Percentiles rank a stretch among this genome's conserved stretches.
Evolutionary conservation across 1,140 invertebrate species (phyloP).

Genomic region (Diorhabda carinulata): DNA sequence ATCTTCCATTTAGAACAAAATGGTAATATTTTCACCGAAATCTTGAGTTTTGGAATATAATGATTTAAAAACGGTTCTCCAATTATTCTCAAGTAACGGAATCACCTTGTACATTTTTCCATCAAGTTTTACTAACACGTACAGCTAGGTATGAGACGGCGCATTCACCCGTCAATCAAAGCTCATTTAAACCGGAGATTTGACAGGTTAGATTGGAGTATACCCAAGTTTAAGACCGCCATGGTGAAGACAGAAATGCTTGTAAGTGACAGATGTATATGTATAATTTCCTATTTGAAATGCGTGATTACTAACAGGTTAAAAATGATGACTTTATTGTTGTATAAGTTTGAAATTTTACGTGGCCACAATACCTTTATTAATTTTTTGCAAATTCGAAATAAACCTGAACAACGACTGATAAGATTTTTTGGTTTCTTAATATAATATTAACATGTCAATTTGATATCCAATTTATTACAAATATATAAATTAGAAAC

Average conservation of each 20-base stretch:
- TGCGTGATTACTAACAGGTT: constrained; percentile 36
- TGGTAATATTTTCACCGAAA: too few relatives aligned
- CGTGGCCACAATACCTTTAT: too few relatives aligned
- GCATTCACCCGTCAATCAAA: constrained; percentile 46
- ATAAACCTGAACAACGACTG: too few relatives aligned
- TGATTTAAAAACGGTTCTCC: too few relatives aligned
- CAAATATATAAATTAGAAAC: too few relatives aligned
- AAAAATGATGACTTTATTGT: constrained; percentile 41
- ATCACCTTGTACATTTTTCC: background rate
- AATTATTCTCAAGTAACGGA: too few relatives aligned
- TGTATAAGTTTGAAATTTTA: background rate
- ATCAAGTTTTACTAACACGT: background rate
- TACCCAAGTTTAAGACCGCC: constrained; percentile 27
- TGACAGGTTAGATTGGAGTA: constrained; percentile 42
- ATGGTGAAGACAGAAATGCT: constrained; percentile 41
- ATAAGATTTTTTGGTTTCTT: too few relatives aligned
- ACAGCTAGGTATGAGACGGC: constrained; percentile 27
- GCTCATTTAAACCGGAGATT: constrained; percentile 43
- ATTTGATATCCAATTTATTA: too few relatives aligned
- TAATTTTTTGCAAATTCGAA: too few relatives aligned
- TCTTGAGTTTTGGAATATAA: too few relatives aligned
- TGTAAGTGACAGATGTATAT: constrained; percentile 41
- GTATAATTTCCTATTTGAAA: constrained; percentile 39
- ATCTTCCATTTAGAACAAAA: too few relatives aligned
- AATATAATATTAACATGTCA: too few relatives aligned